Evolutionary conservation across 2,797 vertebrate species (phyloP).

Genomic region (Gobionotothen gibberifrons): DNA sequence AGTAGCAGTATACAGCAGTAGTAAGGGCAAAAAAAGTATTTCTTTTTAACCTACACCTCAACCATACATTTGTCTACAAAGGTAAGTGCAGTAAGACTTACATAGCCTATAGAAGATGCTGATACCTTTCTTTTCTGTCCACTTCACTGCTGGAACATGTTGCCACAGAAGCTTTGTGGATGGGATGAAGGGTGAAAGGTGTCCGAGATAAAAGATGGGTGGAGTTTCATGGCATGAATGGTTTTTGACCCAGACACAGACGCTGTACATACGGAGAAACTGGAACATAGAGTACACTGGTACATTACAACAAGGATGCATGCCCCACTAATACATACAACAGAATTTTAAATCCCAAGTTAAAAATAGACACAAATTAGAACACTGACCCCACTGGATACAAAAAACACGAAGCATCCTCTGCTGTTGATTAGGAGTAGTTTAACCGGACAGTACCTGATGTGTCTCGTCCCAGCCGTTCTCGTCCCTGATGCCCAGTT

Average conservation of each 20-base stretch:
- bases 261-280: conserved; percentile 36
- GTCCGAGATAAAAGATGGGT: conserved; percentile 44
- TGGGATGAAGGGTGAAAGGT: conserved; percentile 48
- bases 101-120: conserved; percentile 24
- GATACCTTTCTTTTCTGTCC: conserved; percentile 64
- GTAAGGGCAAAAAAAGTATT: too few species aligned
- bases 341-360: conserved; percentile 13
- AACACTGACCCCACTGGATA: conserved; percentile 32
- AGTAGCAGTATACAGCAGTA: too few species aligned
- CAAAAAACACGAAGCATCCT: conserved; percentile 2
- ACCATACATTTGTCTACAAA: too few species aligned
- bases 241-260: conserved; percentile 54
- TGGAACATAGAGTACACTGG: conserved; percentile 61
- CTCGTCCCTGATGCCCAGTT: conserved; percentile 91
- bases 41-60: too few species aligned
- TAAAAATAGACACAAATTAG: conserved; percentile 38
- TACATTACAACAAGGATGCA: conserved; percentile 19
- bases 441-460: conserved; percentile 81
- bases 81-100: too few species aligned
- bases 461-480: conserved; percentile 97
- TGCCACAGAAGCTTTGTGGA: conserved; percentile 47
- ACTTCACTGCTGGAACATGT: conserved; percentile 42
- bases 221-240: conserved; percentile 64
- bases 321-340: conserved; percentile 24
- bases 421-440: conserved; percentile 9